Evolutionary conservation across 2,113 vertebrate species (phyloP).

Genomic region (Noturus placidus): DNA sequence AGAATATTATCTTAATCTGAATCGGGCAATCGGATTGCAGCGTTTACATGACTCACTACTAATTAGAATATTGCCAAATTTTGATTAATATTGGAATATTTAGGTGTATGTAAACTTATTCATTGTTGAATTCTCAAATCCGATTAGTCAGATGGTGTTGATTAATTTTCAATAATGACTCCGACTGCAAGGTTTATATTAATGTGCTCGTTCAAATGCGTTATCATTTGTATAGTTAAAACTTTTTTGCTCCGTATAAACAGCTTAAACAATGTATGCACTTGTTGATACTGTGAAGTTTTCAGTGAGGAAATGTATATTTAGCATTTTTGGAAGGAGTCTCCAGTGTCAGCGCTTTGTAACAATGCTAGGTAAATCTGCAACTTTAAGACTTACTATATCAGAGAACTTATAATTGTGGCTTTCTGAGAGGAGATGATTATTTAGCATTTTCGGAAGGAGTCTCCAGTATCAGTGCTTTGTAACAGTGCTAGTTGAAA

Average conservation of each 20-base stretch:
- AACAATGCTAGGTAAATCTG: too few relatives aligned
- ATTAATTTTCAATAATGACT: not conserved
- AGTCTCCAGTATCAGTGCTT: too few relatives aligned
- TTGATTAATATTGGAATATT: too few relatives aligned
- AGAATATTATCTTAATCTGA: too few relatives aligned
- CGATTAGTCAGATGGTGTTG: not conserved
- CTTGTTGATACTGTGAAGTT: not conserved
- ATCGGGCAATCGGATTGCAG: too few relatives aligned
- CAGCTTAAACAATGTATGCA: not conserved
- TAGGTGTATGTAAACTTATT: too few relatives aligned
- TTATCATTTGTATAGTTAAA: not conserved
- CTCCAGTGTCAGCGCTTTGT: not conserved
- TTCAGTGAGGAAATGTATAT: not conserved
- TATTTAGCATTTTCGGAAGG: not conserved
- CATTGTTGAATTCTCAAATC: not conserved
- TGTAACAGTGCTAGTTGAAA: too few relatives aligned
- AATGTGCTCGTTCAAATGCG: not conserved
- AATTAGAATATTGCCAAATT: too few relatives aligned
- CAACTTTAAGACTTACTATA: not conserved
- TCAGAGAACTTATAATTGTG: not conserved
- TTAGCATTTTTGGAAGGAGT: not conserved
- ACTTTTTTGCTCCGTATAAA: not conserved
- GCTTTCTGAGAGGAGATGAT: not conserved
- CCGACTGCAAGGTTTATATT: not conserved
- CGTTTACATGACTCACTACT: too few relatives aligned